Base-by-base conservation (phyloP, 1,140 invertebrate species). In the Protaetia brevitarsis region DNA sequence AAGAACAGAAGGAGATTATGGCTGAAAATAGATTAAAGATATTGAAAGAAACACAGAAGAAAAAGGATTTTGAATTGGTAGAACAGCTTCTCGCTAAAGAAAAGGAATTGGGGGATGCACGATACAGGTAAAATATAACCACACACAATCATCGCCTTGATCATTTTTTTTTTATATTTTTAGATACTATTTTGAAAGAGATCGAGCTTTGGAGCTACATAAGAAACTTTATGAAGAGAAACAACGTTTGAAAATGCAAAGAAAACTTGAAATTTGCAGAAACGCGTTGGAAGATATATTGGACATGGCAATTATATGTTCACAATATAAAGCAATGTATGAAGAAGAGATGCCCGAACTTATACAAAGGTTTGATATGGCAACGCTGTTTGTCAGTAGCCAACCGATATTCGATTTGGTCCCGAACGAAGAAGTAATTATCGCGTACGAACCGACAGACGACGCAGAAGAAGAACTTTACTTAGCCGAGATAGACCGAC, bases 301-400 rank as follows among this genome's bases (percentile, higher is more conserved):
- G 8, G 81, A 84, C 72, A 81, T 85, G 21, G 79, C 83, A 0
- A 72, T 81, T 3, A 82, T 81, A 72, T 74, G 78, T 30, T 77
- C 73, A 3, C 82, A 84, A 65, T 85, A 80, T 71, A 80, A 78
- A 65, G 72, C 74, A 36, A 73, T 77, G 19, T 75, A 73, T 26
- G 74, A 77, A 21, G 76, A 73, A 23, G 76, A 79, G 10, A 77
- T 85, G 28, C 79, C 82, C 1, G 66, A 73, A 36, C 71, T 75
- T 51, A 77, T 82, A 63, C 80, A 82, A 69, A 77, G 79, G n/a
- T n/a, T n/a, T 57, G 78, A 85, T 66, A 84, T 84, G 81, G 84
- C 79, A 69, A 74, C 69, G 31, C 73, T 85, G 56, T 86, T 84
- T 69, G n/a, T n/a, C n/a, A n/a, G n/a, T n/a, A n/a, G n/a, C n/a